These are phyloP conservation scores for Strongylocentrotus purpuratus DNA, from an alignment of 35 echinoderm and acorn worm species.

Conservation along the genomic window DNA sequence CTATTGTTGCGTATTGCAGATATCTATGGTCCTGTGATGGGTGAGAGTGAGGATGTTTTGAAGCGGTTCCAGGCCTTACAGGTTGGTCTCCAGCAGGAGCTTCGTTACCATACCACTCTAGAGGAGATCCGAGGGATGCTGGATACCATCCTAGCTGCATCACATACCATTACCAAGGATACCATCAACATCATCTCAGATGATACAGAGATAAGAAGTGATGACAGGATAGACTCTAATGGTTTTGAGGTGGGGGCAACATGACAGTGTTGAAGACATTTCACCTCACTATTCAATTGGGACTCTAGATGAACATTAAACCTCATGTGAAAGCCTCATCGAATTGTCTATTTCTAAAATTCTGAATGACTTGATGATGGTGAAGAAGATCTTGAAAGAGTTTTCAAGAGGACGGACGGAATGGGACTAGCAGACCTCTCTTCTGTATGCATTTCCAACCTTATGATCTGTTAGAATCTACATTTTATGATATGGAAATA, in stretches of 20 bases:
- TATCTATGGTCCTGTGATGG: conserved; percentile 79
- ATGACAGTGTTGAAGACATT: not conserved
- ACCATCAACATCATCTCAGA: conserved; percentile 18
- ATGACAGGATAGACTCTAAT: not conserved
- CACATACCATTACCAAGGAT: conserved; percentile 44
- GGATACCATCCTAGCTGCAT: conserved; percentile 83
- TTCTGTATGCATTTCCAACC: no score
- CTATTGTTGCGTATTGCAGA: conserved; percentile 58
- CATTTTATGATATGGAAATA: no score
- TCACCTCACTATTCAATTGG: not conserved
- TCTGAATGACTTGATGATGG: no score
- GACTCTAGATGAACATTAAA: not conserved
- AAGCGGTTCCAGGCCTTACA: conserved; percentile 61
- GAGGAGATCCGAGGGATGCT: conserved; percentile 87
- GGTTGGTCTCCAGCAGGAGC: conserved; percentile 65
- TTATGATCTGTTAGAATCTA: no score
- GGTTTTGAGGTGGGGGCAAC: not conserved
- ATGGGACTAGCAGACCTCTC: no score
- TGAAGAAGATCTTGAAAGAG: no score
- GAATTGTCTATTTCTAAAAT: no score
- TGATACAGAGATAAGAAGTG: not conserved
- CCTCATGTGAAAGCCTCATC: not conserved
- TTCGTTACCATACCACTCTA: conserved; percentile 78
- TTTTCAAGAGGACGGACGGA: no score
- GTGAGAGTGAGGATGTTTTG: conserved; percentile 57